Percentiles rank a stretch among this genome's conserved stretches.
Conservation (phyloP, 2,888 invertebrate species). For the Rapana venosa region DNA sequence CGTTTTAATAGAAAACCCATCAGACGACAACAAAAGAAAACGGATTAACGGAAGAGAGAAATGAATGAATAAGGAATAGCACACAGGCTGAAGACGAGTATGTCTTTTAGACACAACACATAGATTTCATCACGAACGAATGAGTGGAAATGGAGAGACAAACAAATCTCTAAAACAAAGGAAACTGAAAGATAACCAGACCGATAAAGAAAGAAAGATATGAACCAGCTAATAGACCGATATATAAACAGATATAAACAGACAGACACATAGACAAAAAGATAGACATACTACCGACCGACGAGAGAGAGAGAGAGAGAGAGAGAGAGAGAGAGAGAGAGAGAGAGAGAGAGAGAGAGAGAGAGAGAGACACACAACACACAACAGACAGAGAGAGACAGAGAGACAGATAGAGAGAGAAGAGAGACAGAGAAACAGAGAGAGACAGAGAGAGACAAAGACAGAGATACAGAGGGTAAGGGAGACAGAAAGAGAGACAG, state of each 20-base stretch:
- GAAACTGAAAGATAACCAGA: neutral
- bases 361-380: too few relatives aligned
- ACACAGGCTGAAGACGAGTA: too few relatives aligned
- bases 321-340: too few relatives aligned
- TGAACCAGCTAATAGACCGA: neutral
- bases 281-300: neutral
- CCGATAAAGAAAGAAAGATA: neutral
- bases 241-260: neutral
- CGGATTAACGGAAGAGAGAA: too few relatives aligned
- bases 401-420: neutral
- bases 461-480: neutral
- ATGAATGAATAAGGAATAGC: too few relatives aligned
- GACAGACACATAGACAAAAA: neutral
- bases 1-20: too few relatives aligned
- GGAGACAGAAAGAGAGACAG: neutral
- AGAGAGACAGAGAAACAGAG: neutral
- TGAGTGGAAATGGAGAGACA: neutral
- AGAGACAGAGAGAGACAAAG: neutral
- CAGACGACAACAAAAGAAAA: too few relatives aligned
- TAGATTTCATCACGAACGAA: neutral
- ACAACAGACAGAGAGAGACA: neutral
- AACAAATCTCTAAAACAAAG: neutral
- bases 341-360: too few relatives aligned
- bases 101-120: too few relatives aligned
- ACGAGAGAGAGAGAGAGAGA: neutral